Evolutionary conservation across 1,140 invertebrate species (phyloP).

Genomic region (Mizuhopecten yessoensis): DNA sequence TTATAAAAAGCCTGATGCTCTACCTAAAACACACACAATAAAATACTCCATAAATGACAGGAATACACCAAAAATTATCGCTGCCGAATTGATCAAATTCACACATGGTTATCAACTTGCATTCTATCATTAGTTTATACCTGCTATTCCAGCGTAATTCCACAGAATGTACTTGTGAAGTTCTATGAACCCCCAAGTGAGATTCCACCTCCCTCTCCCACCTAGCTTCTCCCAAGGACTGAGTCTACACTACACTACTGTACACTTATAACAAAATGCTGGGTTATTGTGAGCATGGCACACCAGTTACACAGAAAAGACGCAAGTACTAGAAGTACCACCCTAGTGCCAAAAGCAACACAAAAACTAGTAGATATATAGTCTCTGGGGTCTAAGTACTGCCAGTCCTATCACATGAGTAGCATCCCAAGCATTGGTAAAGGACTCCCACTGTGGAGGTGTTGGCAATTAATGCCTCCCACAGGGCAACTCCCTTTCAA

Average conservation of each 20-base stretch:
- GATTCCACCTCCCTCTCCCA: not conserved
- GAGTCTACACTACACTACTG: not conserved
- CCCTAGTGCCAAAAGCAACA: not conserved
- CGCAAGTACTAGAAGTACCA: not conserved
- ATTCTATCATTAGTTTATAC: not conserved
- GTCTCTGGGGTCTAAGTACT: not conserved
- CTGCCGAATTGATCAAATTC: too few relatives aligned
- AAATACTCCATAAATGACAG: not conserved
- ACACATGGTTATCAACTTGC: too few relatives aligned
- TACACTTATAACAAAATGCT: not conserved
- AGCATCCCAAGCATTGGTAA: not conserved
- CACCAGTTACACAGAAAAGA: not conserved
- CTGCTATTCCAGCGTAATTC: not conserved
- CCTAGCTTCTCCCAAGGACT: not conserved
- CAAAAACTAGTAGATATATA: not conserved
- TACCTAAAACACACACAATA: conserved; percentile 66
- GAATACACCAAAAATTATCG: too few relatives aligned
- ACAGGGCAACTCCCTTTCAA: not conserved
- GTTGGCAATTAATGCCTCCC: not conserved
- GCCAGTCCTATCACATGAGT: not conserved
- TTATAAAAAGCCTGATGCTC: conserved; percentile 72
- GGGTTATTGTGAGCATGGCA: not conserved
- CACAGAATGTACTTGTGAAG: not conserved
- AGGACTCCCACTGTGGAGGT: not conserved
- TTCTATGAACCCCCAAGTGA: not conserved